phyloP scores from a whole-genome alignment of 2,113 vertebrate species.

The Meleagris gallopavo region DNA sequence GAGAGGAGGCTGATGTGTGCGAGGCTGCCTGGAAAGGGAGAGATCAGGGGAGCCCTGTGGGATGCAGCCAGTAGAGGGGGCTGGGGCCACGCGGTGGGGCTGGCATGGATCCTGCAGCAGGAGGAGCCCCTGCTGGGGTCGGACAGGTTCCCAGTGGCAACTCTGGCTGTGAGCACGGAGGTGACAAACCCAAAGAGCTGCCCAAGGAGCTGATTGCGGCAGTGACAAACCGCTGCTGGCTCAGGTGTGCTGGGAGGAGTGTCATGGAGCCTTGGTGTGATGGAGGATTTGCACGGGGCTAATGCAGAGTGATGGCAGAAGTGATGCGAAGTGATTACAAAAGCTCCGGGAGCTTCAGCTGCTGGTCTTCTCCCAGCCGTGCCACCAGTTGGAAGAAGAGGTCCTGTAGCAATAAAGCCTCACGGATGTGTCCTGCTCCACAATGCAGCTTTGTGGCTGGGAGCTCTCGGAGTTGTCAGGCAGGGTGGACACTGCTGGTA shows the following conservation, averaged over 20 bases:
- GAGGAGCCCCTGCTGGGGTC: accelerated
- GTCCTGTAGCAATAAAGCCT: background rate
- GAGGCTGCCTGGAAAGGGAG: background rate
- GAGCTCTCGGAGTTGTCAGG: background rate
- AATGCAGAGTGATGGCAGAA: too few relatives aligned
- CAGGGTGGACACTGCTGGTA: background rate
- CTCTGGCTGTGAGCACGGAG: accelerated
- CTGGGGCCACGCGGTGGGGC: background rate
- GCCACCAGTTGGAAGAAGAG: background rate
- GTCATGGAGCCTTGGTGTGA: too few relatives aligned
- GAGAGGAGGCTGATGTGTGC: constrained; percentile 39
- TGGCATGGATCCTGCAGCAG: background rate
- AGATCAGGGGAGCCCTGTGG: background rate
- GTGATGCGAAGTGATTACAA: background rate
- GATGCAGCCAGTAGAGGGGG: background rate
- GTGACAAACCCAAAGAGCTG: background rate
- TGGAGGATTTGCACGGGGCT: background rate
- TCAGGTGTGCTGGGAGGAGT: background rate
- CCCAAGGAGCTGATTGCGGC: background rate
- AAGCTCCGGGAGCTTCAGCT: background rate
- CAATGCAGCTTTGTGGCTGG: background rate
- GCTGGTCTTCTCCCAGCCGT: background rate
- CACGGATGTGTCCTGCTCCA: background rate
- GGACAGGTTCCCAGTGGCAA: accelerated
- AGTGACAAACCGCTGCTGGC: background rate